Base-by-base conservation (phyloP, 2,797 vertebrate species). In the Serranus cabrilla region DNA sequence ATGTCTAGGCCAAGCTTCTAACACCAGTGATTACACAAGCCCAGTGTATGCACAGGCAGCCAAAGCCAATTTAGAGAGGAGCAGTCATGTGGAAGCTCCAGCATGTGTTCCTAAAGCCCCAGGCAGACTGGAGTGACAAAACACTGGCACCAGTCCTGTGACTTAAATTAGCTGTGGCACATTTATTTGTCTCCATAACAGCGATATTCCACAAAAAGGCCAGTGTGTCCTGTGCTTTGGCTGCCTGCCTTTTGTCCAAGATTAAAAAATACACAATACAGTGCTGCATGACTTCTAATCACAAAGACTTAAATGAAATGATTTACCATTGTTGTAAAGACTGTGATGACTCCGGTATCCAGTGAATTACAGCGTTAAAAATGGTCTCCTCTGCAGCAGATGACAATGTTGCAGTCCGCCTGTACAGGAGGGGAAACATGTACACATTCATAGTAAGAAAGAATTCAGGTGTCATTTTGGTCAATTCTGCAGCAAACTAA, bases 301-400 rank as follows among this genome's bases (percentile, higher is more conserved):
- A 57, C 4, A 9, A 11, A 54, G 5, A 14, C 2, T 14, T 8
- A 7, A 72, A 39, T 45, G 2, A 27, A 64, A 64, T 14, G 10
- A 20, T 86, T 34, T 91, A 93, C 92, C 92, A 93, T 93, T 75
- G 57, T 70, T 74, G 72, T 47, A 5, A 51, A 80, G 65, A 60
- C 45, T 18, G 75, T 43, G 73, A 21, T 7, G 51, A 67, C 71
- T 61, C 49, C 64, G 75, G 2, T 73, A 59, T 82, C 77, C 82
- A 62, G 71, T 47, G 79, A 79, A 45, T 65, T 54, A 18, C 57
- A 17, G 68, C 18, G 43, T 77, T 78, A 37, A 39, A 63, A 55
- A 49, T 13, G 39, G 52, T 77, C 31, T 71, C 71, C 76, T 68
- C 47, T 23, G 65, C 68, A 76, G 63, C 67, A 67, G 80, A 12